Evolutionary conservation across 2,113 vertebrate species (phyloP).

Genomic region (Dolichotis patagonum): DNA sequence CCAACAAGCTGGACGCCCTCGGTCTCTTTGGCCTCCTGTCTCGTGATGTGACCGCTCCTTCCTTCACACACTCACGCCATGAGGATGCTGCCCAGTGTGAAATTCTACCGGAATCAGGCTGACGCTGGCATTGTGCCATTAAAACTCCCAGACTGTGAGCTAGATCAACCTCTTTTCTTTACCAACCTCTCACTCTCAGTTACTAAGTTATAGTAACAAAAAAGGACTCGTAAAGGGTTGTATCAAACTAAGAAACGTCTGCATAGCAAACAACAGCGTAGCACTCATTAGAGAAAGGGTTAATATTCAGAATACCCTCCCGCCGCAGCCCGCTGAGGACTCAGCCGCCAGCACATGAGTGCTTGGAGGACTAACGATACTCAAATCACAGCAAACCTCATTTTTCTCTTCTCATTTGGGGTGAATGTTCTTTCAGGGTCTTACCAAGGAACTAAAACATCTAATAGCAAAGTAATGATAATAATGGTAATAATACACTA

Average conservation of each 20-base stretch:
- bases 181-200: not conserved
- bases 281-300: not conserved
- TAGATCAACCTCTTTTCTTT: not conserved
- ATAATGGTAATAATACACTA: not conserved
- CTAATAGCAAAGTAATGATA: not conserved
- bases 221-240: not conserved
- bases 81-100: not conserved
- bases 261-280: not conserved
- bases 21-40: not conserved
- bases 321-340: not conserved
- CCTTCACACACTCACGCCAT: not conserved
- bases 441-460: not conserved
- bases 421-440: not conserved
- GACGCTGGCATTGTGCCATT: not conserved
- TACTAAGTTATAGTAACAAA: not conserved
- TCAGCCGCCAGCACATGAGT: not conserved
- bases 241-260: not conserved
- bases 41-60: not conserved
- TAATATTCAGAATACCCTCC: not conserved
- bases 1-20: not conserved
- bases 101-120: not conserved
- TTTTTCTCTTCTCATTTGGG: not conserved
- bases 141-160: not conserved
- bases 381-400: not conserved
- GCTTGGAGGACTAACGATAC: not conserved